phyloP scores from a whole-genome alignment of 2,797 vertebrate species.

The Pseudopleuronectes americanus region DNA sequence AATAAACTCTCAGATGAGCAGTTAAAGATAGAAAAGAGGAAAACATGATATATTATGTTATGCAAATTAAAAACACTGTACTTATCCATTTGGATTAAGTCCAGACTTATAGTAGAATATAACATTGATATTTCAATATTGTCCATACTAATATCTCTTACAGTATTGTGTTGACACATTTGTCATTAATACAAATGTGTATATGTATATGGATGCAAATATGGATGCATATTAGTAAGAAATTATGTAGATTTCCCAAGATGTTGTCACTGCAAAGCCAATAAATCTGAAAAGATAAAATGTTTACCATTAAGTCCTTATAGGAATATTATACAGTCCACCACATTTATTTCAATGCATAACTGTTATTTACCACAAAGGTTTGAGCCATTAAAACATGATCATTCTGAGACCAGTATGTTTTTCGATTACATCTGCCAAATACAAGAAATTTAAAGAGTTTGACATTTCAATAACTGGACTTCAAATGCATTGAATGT shows the following conservation, averaged over 20 bases:
- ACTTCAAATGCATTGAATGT: slow-evolving; percentile 1
- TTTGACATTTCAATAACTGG: slow-evolving; percentile 8
- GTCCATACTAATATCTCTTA: no score
- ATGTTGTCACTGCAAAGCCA: no score
- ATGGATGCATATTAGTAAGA: no score
- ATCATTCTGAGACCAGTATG: not conserved
- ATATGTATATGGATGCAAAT: no score
- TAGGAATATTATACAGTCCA: not conserved
- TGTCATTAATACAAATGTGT: not conserved
- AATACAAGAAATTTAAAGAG: slow-evolving; percentile 21
- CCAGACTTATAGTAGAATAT: no score
- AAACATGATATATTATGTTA: not conserved
- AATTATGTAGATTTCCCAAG: no score
- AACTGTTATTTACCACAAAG: no score
- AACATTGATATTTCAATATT: no score
- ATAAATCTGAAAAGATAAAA: no score
- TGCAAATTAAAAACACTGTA: not conserved
- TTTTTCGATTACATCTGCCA: slow-evolving; percentile 2
- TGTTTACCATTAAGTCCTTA: not conserved
- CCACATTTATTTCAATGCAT: no score
- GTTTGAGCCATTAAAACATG: not conserved
- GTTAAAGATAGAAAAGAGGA: not conserved
- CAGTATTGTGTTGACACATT: no score
- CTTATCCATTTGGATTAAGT: no score
- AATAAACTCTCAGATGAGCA: not conserved